phyloP scores from a whole-genome alignment of 2,113 vertebrate genomes.

The Albula glossodonta region DNA sequence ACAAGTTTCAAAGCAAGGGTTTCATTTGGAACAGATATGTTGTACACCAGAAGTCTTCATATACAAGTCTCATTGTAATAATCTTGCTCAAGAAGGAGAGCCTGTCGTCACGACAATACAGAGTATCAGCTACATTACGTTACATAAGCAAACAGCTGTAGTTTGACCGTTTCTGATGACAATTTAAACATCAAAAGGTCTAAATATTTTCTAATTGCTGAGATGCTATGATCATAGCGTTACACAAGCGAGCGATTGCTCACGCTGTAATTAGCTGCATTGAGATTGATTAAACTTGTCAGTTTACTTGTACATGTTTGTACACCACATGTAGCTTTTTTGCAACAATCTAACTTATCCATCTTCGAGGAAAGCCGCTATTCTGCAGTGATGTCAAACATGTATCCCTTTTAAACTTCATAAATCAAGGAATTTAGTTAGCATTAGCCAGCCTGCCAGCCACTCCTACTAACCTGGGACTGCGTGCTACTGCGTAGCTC shows the following conservation, averaged over 20 bases:
- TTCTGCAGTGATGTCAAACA: neutral
- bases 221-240: too few relatives aligned
- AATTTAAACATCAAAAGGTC: too few relatives aligned
- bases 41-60: too few relatives aligned
- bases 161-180: too few relatives aligned
- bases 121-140: too few relatives aligned
- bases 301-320: neutral
- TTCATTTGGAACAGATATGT: too few relatives aligned
- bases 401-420: slow-evolving; percentile 1
- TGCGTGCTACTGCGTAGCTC: neutral
- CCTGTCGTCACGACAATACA: too few relatives aligned
- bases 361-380: neutral
- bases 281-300: neutral
- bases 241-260: neutral
- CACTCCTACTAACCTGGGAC: slow-evolving; percentile 28
- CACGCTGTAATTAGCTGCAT: neutral
- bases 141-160: too few relatives aligned
- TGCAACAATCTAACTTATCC: neutral
- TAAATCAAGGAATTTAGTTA: neutral
- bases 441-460: neutral
- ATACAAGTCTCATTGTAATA: too few relatives aligned
- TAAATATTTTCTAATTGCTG: too few relatives aligned
- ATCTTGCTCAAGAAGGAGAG: too few relatives aligned
- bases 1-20: too few relatives aligned
- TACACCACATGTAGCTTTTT: neutral